A percentile compares a stretch with the other conserved stretches of the same genome.
Evolutionary conservation across 2,888 invertebrate species (phyloP).

Genomic region (Linhomoeus sp.): DNA sequence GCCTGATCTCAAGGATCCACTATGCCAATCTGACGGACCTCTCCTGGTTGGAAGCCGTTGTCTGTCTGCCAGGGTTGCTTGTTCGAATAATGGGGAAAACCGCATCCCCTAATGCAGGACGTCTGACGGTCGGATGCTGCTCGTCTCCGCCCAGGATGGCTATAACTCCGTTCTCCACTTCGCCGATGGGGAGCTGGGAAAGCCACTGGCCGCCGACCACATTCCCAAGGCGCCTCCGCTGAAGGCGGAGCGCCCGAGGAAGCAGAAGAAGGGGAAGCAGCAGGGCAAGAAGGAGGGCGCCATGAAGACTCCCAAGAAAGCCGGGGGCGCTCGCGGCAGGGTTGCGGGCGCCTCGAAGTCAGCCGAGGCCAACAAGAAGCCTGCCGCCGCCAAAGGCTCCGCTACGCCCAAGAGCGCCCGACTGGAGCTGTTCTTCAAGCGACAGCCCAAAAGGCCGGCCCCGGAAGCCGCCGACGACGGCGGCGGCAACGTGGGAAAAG

Average conservation of each 20-base stretch:
- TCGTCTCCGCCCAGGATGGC: conserved; percentile 69
- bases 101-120: conserved; percentile 43
- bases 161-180: conserved; percentile 56
- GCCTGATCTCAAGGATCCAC: conserved; percentile 56
- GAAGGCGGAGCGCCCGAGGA: background rate
- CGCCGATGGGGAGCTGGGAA: background rate
- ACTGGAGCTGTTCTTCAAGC: too few relatives aligned
- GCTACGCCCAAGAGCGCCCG: too few relatives aligned
- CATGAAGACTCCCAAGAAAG: background rate
- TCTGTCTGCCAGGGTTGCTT: too few relatives aligned
- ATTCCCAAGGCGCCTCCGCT: background rate
- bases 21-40: conserved; percentile 69
- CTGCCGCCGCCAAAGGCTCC: too few relatives aligned
- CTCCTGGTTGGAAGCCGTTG: conserved; percentile 43
- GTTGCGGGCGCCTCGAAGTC: background rate
- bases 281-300: background rate
- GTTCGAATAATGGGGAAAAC: too few relatives aligned
- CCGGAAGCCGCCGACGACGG: too few relatives aligned
- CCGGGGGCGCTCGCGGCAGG: background rate
- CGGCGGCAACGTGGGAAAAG: too few relatives aligned
- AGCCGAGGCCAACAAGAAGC: background rate
- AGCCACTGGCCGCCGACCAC: background rate
- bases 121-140: conserved; percentile 49
- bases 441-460: too few relatives aligned
- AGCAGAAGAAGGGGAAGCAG: background rate